Percentiles rank a stretch among this genome's conserved stretches.
Conservation (phyloP, 2,888 invertebrate species). For the Physocephala rufipes region DNA sequence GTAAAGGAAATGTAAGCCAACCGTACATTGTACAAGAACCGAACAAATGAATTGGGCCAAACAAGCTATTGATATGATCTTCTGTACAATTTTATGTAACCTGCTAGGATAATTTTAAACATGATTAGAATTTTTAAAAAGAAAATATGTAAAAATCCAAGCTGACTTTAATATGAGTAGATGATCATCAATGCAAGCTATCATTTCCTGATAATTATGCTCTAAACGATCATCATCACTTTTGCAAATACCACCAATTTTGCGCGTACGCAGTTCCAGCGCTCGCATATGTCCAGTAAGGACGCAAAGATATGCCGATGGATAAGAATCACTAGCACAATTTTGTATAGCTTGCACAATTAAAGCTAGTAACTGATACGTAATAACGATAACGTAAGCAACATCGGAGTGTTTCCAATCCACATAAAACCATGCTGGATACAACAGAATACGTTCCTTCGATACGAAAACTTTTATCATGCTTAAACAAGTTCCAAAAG, state of each 20-base stretch:
- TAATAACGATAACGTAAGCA: conserved; percentile 46
- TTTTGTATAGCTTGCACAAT: conserved; percentile 57
- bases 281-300: conserved; percentile 58
- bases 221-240: conserved; percentile 27
- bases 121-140: neutral
- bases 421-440: conserved; percentile 60
- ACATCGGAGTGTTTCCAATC: conserved; percentile 52
- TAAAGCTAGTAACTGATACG: conserved; percentile 56
- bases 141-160: conserved; percentile 1
- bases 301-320: conserved; percentile 56
- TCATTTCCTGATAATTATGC: conserved; percentile 46
- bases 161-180: conserved; percentile 50
- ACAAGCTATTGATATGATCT: conserved; percentile 68
- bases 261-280: conserved; percentile 53
- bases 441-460: conserved; percentile 50
- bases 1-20: conserved; percentile 67
- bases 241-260: conserved; percentile 47
- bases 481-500: conserved; percentile 52
- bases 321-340: conserved; percentile 61
- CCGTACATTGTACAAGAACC: conserved; percentile 61
- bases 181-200: conserved; percentile 56
- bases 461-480: conserved; percentile 50
- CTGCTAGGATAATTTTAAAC: conserved; percentile 56
- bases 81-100: conserved; percentile 66
- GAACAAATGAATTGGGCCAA: conserved; percentile 69